A percentile compares a stretch with the other conserved stretches of the same genome.
Evolutionary conservation across 2,888 invertebrate species (phyloP).

Genomic region (Timema podura): DNA sequence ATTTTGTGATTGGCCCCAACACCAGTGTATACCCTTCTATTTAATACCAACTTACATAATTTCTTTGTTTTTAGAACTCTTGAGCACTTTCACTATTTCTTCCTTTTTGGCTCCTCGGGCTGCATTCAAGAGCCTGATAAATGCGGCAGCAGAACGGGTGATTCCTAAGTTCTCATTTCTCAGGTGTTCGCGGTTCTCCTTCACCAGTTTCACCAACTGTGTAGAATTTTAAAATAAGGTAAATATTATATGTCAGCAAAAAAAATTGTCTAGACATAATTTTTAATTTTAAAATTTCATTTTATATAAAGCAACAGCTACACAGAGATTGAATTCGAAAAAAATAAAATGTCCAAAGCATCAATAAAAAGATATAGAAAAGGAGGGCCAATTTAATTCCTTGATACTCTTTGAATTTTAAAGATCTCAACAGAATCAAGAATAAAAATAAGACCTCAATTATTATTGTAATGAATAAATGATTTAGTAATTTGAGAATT

Average conservation of each 20-base stretch:
- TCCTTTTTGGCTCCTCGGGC: conserved; percentile 56
- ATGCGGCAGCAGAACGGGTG: conserved; percentile 58
- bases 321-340: too few species aligned
- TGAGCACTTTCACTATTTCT: conserved; percentile 56
- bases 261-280: neutral
- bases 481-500: too few species aligned
- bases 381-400: too few species aligned
- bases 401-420: too few species aligned
- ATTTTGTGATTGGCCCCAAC: too few species aligned
- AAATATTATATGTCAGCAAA: neutral
- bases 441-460: too few species aligned
- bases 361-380: too few species aligned
- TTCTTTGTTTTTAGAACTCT: conserved; percentile 53
- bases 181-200: conserved; percentile 52
- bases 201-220: conserved; percentile 53
- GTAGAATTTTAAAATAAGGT: conserved; percentile 31
- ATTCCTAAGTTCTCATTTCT: conserved; percentile 57
- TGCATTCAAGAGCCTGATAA: conserved; percentile 58
- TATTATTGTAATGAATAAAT: too few species aligned
- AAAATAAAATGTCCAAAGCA: too few species aligned
- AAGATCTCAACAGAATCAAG: too few species aligned
- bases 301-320: too few species aligned
- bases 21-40: too few species aligned
- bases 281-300: neutral
- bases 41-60: conserved; percentile 52